Evolutionary conservation across 2,797 vertebrate species (phyloP), one percentile per base, ranked within the genome.

Genomic region (Meriones psammophilus): DNA sequence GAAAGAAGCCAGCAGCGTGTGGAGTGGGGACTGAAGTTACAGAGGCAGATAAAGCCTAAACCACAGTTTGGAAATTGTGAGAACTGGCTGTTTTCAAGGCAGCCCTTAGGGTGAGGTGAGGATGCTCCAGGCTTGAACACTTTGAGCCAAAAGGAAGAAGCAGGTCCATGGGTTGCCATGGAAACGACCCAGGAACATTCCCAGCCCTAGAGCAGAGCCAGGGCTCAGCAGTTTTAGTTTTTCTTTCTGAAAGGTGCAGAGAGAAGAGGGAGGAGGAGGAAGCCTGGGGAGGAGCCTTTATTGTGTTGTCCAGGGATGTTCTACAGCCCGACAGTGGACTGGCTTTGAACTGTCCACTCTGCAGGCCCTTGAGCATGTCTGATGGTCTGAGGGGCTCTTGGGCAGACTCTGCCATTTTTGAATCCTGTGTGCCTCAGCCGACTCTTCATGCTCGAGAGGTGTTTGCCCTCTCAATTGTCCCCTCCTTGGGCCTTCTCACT

Each of bases 11-110:
- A 50, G 28, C 17, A 36, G 73, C 42, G 33, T 10, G 18, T n/a
- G 10, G 39, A 6, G 22, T 28, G 46, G 79, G 18, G 4, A 77
- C 20, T 14, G 3, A 12, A 36, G 54, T 24, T 76, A 13, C 76
- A 15, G 24, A 69, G 74, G 22, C 69, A 92, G 85, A n/a, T 15
- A 33, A 33, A 74, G 33, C 50, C 69, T 46, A 54, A 18, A 60
- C 50, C 79, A 78, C 28, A 24, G 33, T 85, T 64, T 64, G n/a
- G 28, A 56, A 60, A 56, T 26, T 30, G 18, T 28, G 66, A 69
- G 68, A 20, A 24, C 20, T 56, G 33, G 28, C 12, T 0, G 17
- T 18, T n/a, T 77, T 54, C 3, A 2, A 0, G 3, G 76, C 3
- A 15, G 58, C 54, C 15, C 20, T 30, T 2, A 6, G 26, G 71